A percentile compares a stretch with the other conserved stretches of the same genome.
These are phyloP conservation scores for Rhinophrynus dorsalis DNA, from an alignment of 2,797 vertebrate species.

Conservation along the genomic window DNA sequence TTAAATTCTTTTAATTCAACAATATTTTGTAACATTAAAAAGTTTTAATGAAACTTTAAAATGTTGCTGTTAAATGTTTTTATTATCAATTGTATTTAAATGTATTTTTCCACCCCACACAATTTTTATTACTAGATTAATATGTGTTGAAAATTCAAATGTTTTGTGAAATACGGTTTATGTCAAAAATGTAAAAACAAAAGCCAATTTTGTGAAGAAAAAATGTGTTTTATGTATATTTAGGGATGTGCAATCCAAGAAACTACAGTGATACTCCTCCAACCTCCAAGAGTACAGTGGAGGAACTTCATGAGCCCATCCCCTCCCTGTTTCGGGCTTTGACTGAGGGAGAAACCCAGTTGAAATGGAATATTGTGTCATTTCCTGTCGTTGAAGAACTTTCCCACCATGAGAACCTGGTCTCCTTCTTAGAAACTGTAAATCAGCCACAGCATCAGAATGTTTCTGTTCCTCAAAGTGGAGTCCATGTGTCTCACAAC, in stretches of 20 bases:
- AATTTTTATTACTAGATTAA: too few relatives aligned
- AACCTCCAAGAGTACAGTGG: conserved; percentile 96
- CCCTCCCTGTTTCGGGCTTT: conserved; percentile 94
- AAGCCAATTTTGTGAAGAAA: background rate
- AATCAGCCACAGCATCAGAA: conserved; percentile 88
- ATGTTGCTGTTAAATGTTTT: too few relatives aligned
- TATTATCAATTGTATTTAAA: too few relatives aligned
- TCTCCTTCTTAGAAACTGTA: conserved; percentile 92
- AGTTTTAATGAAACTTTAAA: too few relatives aligned
- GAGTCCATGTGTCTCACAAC: conserved; percentile 83
- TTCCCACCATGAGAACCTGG: conserved; percentile 92
- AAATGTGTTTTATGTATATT: background rate
- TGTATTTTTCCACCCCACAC: too few relatives aligned
- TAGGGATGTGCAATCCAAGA: conserved; percentile 97
- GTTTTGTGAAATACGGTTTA: too few relatives aligned
- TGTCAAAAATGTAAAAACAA: too few relatives aligned
- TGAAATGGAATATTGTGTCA: conserved; percentile 96
- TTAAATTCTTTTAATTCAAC: too few relatives aligned
- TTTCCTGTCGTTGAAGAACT: conserved; percentile 94
- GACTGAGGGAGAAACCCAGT: conserved; percentile 87
- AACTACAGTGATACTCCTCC: conserved; percentile 96
- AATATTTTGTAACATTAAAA: too few relatives aligned
- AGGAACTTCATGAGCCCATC: conserved; percentile 92
- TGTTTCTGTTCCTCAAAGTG: conserved; percentile 84
- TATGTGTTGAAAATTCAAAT: too few relatives aligned